These are phyloP conservation scores for Hydropsyche tenuis DNA, from an alignment of 1,140 invertebrate species.

Conservation along the genomic window DNA sequence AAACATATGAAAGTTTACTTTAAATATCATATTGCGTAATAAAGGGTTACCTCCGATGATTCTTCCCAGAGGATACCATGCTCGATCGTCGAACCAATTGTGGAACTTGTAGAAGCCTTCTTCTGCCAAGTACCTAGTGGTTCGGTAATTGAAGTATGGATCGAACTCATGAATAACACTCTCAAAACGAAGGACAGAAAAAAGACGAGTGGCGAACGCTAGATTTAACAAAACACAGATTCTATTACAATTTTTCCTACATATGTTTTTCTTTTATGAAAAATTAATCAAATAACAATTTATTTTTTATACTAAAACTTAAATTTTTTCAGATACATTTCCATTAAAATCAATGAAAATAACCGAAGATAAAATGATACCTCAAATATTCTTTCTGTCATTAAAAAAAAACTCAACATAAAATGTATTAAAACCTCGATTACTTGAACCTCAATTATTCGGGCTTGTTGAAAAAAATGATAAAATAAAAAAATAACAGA, in stretches of 20 bases:
- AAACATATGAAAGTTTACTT: too few species aligned
- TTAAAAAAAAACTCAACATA: too few species aligned
- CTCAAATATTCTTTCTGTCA: too few species aligned
- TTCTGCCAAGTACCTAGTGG: constrained; percentile 92
- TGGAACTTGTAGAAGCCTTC: constrained; percentile 98
- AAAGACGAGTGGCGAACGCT: constrained; percentile 95
- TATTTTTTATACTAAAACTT: too few species aligned
- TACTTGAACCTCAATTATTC: too few species aligned
- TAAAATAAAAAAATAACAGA: too few species aligned
- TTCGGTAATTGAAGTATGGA: constrained; percentile 98
- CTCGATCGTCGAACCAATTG: constrained; percentile 99
- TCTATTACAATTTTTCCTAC: constrained; percentile 30
- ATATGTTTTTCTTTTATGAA: constrained; percentile 28
- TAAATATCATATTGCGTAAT: not conserved
- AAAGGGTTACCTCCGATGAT: constrained; percentile 98
- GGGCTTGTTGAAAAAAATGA: too few species aligned
- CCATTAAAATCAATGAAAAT: too few species aligned
- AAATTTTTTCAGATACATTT: too few species aligned
- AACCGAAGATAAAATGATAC: too few species aligned
- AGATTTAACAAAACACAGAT: constrained; percentile 53
- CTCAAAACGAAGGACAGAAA: constrained; percentile 96
- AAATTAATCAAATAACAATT: constrained; percentile 29
- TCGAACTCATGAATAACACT: constrained; percentile 99
- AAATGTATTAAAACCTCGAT: too few species aligned
- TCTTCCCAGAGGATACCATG: constrained; percentile 97